Evolutionary conservation across 2,797 vertebrate species (phyloP).

Genomic region (Parauchenoglanis punctatus): DNA sequence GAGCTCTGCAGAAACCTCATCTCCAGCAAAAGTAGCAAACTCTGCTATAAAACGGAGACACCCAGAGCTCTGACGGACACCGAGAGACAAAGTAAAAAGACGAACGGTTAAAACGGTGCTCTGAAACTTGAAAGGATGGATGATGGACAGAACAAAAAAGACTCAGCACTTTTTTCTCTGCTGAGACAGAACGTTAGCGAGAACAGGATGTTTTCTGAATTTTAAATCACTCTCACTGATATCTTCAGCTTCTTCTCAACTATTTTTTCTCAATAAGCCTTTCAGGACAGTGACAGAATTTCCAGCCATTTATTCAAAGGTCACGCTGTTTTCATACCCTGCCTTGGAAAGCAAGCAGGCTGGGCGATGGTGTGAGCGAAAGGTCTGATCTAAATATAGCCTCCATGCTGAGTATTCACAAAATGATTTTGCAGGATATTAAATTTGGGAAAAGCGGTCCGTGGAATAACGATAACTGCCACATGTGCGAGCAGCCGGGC

Average conservation of each 20-base stretch:
- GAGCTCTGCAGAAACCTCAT: background rate
- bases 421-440: constrained; percentile 50
- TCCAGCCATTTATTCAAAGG: constrained; percentile 33
- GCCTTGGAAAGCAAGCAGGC: background rate
- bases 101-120: background rate
- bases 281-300: constrained; percentile 8
- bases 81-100: background rate
- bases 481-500: constrained; percentile 39
- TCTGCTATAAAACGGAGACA: background rate
- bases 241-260: background rate
- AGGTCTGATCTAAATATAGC: constrained; percentile 49
- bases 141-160: background rate
- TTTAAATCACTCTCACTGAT: background rate
- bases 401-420: constrained; percentile 23
- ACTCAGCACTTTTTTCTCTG: background rate
- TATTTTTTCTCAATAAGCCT: background rate
- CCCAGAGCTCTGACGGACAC: background rate
- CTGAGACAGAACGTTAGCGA: background rate
- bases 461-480: constrained; percentile 37
- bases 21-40: background rate
- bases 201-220: background rate
- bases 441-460: constrained; percentile 37
- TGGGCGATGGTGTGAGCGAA: background rate
- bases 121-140: background rate
- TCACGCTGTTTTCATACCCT: constrained; percentile 19